phyloP scores from a whole-genome alignment of 2,888 invertebrate genomes.

The Mechanitis mazaeus region DNA sequence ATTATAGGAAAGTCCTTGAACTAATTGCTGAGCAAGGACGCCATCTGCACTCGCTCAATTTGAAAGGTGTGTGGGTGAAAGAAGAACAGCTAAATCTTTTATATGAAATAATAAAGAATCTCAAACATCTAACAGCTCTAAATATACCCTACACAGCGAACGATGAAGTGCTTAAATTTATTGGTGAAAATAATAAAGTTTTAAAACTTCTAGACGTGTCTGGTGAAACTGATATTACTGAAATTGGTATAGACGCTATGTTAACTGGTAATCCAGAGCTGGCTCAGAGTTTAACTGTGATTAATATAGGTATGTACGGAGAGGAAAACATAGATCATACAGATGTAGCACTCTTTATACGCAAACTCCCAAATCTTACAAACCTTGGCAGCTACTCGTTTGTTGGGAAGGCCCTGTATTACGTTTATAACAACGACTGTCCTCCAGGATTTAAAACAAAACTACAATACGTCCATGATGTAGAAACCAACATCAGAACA shows the following conservation, averaged over 20 bases:
- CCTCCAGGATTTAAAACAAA: constrained; percentile 77
- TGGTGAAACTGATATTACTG: constrained; percentile 82
- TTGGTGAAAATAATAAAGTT: constrained; percentile 73
- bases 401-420: constrained; percentile 79
- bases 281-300: constrained; percentile 75
- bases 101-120: constrained; percentile 77
- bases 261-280: constrained; percentile 70
- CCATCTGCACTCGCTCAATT: constrained; percentile 79
- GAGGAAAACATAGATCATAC: constrained; percentile 82
- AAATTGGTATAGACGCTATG: constrained; percentile 78
- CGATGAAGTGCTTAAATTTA: constrained; percentile 79
- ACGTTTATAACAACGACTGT: constrained; percentile 73
- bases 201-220: constrained; percentile 81
- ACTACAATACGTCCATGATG: constrained; percentile 81
- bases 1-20: constrained; percentile 81
- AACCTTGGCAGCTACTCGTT: constrained; percentile 82
- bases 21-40: constrained; percentile 79
- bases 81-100: constrained; percentile 81
- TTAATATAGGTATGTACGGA: constrained; percentile 83
- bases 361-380: constrained; percentile 79
- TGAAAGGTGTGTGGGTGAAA: constrained; percentile 85
- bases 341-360: constrained; percentile 79
- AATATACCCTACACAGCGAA: constrained; percentile 84
- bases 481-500: constrained; percentile 76
- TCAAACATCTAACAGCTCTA: constrained; percentile 77